A percentile compares a stretch with the other conserved stretches of the same genome.
phyloP scores from a whole-genome alignment of 2,113 vertebrate genomes.

The Romanogobio albipinnatus region DNA sequence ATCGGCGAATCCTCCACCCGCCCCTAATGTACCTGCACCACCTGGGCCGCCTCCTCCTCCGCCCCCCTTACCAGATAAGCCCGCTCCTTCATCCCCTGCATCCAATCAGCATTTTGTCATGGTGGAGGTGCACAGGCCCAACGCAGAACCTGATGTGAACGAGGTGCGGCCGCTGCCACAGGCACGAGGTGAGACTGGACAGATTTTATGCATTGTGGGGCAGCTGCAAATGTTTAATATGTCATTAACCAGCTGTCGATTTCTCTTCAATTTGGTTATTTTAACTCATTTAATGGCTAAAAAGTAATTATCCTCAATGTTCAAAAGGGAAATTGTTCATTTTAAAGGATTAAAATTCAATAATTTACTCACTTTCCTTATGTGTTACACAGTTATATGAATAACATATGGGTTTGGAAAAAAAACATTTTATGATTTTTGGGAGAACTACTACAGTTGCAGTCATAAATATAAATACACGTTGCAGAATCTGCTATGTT shows the following conservation, averaged over 20 bases:
- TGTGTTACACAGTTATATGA: neutral
- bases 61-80: conserved; percentile 61
- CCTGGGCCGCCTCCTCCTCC: conserved; percentile 40
- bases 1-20: conserved; percentile 46
- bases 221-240: neutral
- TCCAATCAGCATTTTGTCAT: conserved; percentile 89
- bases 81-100: conserved; percentile 56
- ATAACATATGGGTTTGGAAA: neutral
- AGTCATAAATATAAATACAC: neutral
- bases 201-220: neutral
- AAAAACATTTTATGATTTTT: neutral
- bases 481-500: neutral
- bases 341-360: neutral
- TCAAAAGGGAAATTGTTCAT: neutral
- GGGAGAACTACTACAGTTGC: neutral
- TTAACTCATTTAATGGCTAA: conserved; percentile 1
- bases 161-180: conserved; percentile 93
- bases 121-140: conserved; percentile 94
- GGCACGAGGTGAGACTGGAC: conserved; percentile 80
- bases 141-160: conserved; percentile 93
- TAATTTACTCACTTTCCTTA: neutral
- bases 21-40: conserved; percentile 46
- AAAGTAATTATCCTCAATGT: neutral
- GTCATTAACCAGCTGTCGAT: neutral
- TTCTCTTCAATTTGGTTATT: neutral